Evolutionary conservation across 2,797 vertebrate genomes (phyloP).

Genomic region (Clarias fuscus): DNA sequence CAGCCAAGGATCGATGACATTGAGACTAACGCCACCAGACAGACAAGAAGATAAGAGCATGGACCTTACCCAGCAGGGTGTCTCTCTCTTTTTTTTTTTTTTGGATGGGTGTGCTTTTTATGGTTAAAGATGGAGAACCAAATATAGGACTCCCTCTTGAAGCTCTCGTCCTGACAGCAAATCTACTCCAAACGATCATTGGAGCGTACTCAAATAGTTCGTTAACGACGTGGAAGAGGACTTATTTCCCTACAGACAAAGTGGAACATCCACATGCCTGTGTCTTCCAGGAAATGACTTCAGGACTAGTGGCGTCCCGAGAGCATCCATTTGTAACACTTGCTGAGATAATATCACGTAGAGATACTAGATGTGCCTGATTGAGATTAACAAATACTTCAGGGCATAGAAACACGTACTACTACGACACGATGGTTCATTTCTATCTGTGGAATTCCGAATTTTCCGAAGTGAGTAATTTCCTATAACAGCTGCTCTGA

Average conservation of each 20-base stretch:
- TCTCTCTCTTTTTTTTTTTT: not conserved
- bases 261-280: slow-evolving; percentile 40
- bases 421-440: not conserved
- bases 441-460: not conserved
- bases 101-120: not conserved
- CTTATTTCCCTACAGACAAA: slow-evolving; percentile 5
- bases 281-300: slow-evolving; percentile 39
- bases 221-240: slow-evolving; percentile 50
- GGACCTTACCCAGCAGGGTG: not conserved
- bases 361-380: not conserved
- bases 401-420: not conserved
- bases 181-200: slow-evolving; percentile 40
- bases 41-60: not conserved
- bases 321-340: slow-evolving; percentile 16
- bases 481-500: not conserved
- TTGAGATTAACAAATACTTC: not conserved
- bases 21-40: not conserved
- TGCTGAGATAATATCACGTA: slow-evolving; percentile 20
- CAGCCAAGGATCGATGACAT: not conserved
- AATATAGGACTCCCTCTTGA: slow-evolving; percentile 60
- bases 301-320: slow-evolving; percentile 33
- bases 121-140: slow-evolving; percentile 54
- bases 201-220: slow-evolving; percentile 59
- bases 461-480: not conserved
- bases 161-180: slow-evolving; percentile 31